These are phyloP conservation scores for Carcharodon carcharias DNA, from an alignment of 2,797 vertebrate genomes.

Conservation along the genomic window DNA sequence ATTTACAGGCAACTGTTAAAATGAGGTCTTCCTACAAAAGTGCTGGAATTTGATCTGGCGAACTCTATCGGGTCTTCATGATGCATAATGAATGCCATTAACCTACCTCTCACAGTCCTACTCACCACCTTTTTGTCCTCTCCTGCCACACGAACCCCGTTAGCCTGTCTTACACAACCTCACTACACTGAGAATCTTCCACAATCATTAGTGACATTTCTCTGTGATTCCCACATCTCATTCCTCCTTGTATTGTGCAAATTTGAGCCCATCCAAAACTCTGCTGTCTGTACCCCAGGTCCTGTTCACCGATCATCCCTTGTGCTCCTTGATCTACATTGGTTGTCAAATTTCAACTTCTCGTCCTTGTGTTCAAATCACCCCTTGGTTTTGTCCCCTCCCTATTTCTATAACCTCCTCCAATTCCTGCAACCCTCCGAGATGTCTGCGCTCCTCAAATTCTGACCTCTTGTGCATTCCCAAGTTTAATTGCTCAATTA, in stretches of 20 bases:
- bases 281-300: background rate
- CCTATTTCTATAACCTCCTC: background rate
- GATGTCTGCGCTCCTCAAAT: background rate
- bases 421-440: background rate
- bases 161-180: background rate
- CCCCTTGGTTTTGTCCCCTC: background rate
- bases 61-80: background rate
- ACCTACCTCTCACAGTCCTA: background rate
- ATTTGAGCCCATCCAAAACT: background rate
- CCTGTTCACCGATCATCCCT: background rate
- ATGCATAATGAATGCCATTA: background rate
- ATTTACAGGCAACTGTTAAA: conserved; percentile 3
- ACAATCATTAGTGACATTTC: background rate
- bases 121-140: background rate
- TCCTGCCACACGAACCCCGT: background rate
- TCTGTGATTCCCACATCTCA: background rate
- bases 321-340: background rate
- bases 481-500: background rate
- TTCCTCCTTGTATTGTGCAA: background rate
- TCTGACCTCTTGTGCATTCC: background rate
- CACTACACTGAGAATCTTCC: background rate
- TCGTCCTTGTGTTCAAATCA: background rate
- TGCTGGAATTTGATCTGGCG: background rate
- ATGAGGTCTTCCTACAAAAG: background rate
- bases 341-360: background rate